These are phyloP conservation scores for Megaustenia siamemsis DNA, from an alignment of 2,888 invertebrate genomes.

Conservation along the genomic window DNA sequence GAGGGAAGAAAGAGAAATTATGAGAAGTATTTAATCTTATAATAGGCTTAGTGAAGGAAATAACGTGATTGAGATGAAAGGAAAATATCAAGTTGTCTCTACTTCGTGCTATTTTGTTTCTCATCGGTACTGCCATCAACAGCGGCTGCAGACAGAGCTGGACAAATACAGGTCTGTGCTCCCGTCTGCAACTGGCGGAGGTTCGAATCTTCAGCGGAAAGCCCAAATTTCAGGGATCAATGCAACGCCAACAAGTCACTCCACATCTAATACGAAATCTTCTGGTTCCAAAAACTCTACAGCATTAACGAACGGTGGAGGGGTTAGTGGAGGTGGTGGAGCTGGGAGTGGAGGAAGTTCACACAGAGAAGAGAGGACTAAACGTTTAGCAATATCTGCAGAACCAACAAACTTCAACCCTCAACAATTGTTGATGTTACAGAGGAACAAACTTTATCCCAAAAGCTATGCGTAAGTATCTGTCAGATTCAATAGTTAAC, in stretches of 20 bases:
- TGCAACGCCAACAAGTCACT: constrained; percentile 54
- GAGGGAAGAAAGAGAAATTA: too few species aligned
- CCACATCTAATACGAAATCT: not conserved
- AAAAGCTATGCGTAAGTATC: constrained; percentile 66
- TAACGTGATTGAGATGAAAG: too few species aligned
- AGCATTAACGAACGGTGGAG: constrained; percentile 15
- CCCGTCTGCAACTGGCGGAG: constrained; percentile 58
- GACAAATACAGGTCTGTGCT: constrained; percentile 77
- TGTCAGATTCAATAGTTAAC: not conserved
- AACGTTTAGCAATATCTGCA: constrained; percentile 79
- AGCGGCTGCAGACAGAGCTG: constrained; percentile 74
- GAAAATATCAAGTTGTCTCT: too few species aligned
- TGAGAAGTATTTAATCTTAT: too few species aligned
- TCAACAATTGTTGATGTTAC: constrained; percentile 57
- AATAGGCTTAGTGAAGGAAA: too few species aligned
- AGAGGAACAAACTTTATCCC: constrained; percentile 58
- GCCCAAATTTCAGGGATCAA: not conserved
- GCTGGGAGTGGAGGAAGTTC: constrained; percentile 30
- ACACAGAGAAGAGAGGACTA: constrained; percentile 61
- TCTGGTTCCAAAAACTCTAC: not conserved
- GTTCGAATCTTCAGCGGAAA: constrained; percentile 53
- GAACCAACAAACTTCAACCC: constrained; percentile 70
- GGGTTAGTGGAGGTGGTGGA: constrained; percentile 2
- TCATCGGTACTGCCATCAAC: constrained; percentile 23
- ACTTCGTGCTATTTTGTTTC: not conserved